phyloP scores from a whole-genome alignment of 1,140 invertebrate species.

The Orchesella cincta region DNA sequence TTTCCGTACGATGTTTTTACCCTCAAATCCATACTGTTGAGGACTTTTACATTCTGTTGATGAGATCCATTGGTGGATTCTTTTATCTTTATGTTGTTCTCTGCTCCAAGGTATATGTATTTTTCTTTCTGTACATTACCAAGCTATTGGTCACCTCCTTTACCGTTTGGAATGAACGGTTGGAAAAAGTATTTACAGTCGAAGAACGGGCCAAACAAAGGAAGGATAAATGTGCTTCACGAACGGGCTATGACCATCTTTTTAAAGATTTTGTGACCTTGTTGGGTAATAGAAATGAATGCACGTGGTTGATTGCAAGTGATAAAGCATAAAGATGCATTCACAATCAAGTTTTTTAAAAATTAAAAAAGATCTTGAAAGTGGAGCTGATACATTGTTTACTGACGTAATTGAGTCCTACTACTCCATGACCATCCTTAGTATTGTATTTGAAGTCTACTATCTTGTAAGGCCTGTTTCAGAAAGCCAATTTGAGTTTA shows the following conservation, averaged over 20 bases:
- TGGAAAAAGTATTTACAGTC: constrained; percentile 34
- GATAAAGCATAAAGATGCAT: neutral
- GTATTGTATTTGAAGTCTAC: constrained; percentile 21
- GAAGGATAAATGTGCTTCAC: constrained; percentile 24
- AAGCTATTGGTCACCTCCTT: constrained; percentile 31
- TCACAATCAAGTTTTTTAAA: neutral
- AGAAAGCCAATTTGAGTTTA: constrained; percentile 29
- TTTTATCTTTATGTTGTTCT: constrained; percentile 31
- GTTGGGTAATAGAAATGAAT: too few species aligned
- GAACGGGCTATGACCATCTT: constrained; percentile 45
- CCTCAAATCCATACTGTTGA: neutral
- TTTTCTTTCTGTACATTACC: constrained; percentile 35
- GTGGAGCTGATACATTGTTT: constrained; percentile 38
- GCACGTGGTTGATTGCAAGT: constrained; percentile 25
- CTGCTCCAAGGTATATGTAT: constrained; percentile 34
- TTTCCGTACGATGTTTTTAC: neutral
- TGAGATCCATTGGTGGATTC: neutral
- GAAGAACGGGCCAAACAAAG: neutral
- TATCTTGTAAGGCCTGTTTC: constrained; percentile 4
- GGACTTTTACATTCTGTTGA: constrained; percentile 6
- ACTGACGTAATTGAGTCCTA: constrained; percentile 32
- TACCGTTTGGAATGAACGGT: constrained; percentile 38
- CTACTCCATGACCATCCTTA: constrained; percentile 19
- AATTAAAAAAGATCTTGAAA: too few species aligned
- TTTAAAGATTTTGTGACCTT: constrained; percentile 42